Base-by-base conservation (phyloP, 1,140 invertebrate genomes). In the Euschistus heros region DNA sequence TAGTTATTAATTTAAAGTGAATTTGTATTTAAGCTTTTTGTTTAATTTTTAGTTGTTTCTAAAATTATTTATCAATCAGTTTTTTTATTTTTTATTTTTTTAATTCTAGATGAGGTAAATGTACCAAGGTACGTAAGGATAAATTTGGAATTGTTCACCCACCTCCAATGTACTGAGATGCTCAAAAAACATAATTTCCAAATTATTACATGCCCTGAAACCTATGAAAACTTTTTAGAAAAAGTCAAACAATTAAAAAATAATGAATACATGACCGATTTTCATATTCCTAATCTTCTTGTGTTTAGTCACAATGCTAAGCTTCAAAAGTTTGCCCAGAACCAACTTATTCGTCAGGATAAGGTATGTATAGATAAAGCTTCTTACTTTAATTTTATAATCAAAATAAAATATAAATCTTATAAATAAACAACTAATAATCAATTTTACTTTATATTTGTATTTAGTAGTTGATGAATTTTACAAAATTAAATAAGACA, bases 281-380 rank as follows among this genome's bases (percentile, higher is more conserved):
- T 24, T 15, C 18, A 57, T 57, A 24, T 57, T 24, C 54, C 54
- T 5, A 24, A 57, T 15, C 24, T 57, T 17, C 18, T 57, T 24
- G 54, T 26, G 24, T 57, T 57, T 26, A 22, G 15, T 27, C 14
- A 26, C 6, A 57, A 57, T 17, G 24, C 54, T 5, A 57, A 27
- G 15, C 42, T 61, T 18, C 20, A 30, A 18, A n/a, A 42, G 57
- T 18, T 61, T 10, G 15, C 24, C 14, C 59, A 30, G 10, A 46
- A 37, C 20, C 20, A 60, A 33, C 37, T 66, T 20, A 61, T 61
- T 42, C 42, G 57, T 24, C 64, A 66, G 30, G 64, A 66, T 30
- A 66, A 66, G 44, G 64, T 66, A 37, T 37, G 33, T 37, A 37
- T 6, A 1, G 33, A 37, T 37, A 13, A 37, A 37, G 8, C 27